phyloP scores from a whole-genome alignment of 2,797 vertebrate species.

The Peromyscus melanophrys region DNA sequence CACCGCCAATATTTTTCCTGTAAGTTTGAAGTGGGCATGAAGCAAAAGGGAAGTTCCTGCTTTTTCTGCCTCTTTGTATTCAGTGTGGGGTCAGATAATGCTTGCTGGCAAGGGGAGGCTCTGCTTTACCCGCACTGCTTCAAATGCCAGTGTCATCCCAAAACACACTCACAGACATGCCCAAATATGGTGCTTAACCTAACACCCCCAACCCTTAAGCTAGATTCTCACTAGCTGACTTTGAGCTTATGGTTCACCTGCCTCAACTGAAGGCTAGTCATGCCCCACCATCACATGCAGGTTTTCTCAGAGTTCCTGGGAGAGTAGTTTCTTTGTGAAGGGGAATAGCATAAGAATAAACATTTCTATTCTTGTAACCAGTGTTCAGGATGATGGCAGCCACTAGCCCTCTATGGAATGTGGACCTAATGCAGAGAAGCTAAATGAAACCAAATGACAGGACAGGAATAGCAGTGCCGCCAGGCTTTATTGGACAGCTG shows the following conservation, averaged over 20 bases:
- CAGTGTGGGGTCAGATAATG: not conserved
- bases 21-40: not conserved
- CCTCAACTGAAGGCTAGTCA: not conserved
- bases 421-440: not conserved
- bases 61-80: not conserved
- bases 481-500: not conserved
- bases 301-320: not conserved
- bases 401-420: not conserved
- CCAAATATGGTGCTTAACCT: not conserved
- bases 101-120: not conserved
- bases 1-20: not conserved
- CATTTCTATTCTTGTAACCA: not conserved
- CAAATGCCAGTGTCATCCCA: not conserved
- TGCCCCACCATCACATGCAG: not conserved
- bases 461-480: not conserved
- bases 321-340: slow-evolving; percentile 27
- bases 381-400: slow-evolving; percentile 4
- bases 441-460: not conserved
- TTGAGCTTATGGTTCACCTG: not conserved
- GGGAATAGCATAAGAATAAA: not conserved
- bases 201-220: no score
- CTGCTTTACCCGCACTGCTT: not conserved
- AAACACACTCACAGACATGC: not conserved
- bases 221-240: not conserved
- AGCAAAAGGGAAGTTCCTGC: not conserved